Evolutionary conservation across 2,797 vertebrate genomes (phyloP), one percentile per base, ranked within the genome.

Genomic region (Gallinago nigripennis): DNA sequence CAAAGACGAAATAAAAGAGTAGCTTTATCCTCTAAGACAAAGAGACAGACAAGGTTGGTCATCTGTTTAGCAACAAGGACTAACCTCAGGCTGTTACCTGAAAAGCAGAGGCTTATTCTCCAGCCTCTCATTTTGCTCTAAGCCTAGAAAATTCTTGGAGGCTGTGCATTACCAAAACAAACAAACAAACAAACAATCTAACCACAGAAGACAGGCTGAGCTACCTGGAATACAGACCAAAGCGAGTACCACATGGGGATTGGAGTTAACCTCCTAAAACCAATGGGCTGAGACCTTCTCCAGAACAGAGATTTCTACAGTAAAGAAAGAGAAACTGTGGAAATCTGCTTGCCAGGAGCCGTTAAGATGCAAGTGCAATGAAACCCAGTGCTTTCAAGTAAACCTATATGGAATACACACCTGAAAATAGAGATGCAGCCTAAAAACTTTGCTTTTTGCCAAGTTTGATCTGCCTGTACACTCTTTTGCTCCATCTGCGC

Each of bases 181-280:
- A 4, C 2, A 70, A 37, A 4, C 2, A 17, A 23, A 82, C 14
- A 16, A 35, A 56, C 56, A 51, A 12, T 8, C 14, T 39, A 39
- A 24, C 11, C 39, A 51, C 12, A 70, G 65, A 75, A 90, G 27
- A 70, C 25, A 54, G 14, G 19, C 15, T 61, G 33, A 58, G 12
- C 46, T 46, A 66, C 31, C 43, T 16, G 0, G 70, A 95, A 84
- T 9, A 46, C 31, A 23, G 81, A 21, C 28, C 18, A 54, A 66
- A 65, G 31, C 1, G 0, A 48, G 53, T 41, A 53, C 16, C 18
- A n/a, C 43, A 69, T 10, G 21, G 4, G 3, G 30, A 66, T 1
- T 76, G 23, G 20, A 37, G 10, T 73, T 70, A 65, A 78, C 35
- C 5, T 80, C 17, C 33, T 66, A 46, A 73, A 81, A 37, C 11